Conservation (phyloP, 2,113 vertebrate genomes). For the Fukomys damarensis region DNA sequence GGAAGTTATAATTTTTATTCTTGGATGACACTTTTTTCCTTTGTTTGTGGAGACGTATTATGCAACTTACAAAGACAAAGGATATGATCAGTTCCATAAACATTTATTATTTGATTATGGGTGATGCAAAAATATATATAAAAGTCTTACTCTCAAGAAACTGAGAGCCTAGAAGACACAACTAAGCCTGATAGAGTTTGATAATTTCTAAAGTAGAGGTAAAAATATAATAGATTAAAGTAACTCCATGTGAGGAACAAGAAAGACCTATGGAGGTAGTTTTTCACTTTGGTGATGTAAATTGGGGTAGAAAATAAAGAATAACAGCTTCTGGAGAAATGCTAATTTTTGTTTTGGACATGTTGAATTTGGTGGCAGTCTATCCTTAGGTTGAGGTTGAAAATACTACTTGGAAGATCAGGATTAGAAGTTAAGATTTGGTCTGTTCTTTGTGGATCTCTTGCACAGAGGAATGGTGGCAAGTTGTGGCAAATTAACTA, state of each 20-base stretch:
- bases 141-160: slow-evolving; percentile 46
- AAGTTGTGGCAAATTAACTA: too few relatives aligned
- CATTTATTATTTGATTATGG: slow-evolving; percentile 49
- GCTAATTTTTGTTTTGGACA: slow-evolving; percentile 18
- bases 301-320: background rate
- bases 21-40: background rate
- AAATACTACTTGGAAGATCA: background rate
- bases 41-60: slow-evolving; percentile 20
- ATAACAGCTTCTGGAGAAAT: background rate
- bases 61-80: slow-evolving; percentile 46
- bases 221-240: slow-evolving; percentile 26
- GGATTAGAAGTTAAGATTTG: background rate
- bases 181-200: slow-evolving; percentile 25
- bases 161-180: slow-evolving; percentile 14
- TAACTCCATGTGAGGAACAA: background rate
- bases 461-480: background rate
- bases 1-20: slow-evolving; percentile 40
- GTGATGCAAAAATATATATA: slow-evolving; percentile 49
- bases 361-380: slow-evolving; percentile 35
- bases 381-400: background rate
- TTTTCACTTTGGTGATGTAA: slow-evolving; percentile 11
- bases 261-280: background rate
- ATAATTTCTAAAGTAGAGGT: slow-evolving; percentile 35
- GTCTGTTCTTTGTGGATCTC: background rate
- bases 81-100: slow-evolving; percentile 54